Conservation (phyloP, 2,113 vertebrate genomes). For the Mohoua ochrocephala region DNA sequence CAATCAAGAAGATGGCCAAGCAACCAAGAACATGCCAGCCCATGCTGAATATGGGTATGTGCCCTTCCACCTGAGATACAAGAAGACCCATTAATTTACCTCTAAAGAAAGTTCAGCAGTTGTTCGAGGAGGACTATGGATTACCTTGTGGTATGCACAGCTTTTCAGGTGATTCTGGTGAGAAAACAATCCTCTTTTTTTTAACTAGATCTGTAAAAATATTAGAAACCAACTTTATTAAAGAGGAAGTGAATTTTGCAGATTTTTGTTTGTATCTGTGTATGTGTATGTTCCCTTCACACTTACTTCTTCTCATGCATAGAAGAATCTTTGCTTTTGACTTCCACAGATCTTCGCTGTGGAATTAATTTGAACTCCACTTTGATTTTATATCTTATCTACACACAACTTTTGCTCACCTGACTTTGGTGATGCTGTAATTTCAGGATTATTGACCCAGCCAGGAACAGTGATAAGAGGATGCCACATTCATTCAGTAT, state of each 20-base stretch:
- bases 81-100: background rate
- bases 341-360: background rate
- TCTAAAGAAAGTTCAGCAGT: background rate
- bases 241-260: background rate
- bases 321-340: background rate
- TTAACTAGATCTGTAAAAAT: background rate
- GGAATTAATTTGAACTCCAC: background rate
- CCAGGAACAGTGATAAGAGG: background rate
- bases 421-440: background rate
- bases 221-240: background rate
- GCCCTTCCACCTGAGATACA: background rate
- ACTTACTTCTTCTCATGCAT: background rate
- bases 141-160: background rate
- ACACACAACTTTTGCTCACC: background rate
- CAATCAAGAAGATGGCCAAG: background rate
- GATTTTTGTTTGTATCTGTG: background rate
- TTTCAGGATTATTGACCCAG: background rate
- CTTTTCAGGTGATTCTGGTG: background rate
- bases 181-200: background rate
- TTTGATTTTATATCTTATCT: background rate
- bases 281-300: background rate
- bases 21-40: background rate
- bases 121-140: background rate
- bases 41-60: background rate
- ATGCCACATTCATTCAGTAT: background rate